Percentiles rank a stretch among this genome's conserved stretches.
Conservation (phyloP, 2,888 invertebrate genomes). For the Agrilus biguttatus region DNA sequence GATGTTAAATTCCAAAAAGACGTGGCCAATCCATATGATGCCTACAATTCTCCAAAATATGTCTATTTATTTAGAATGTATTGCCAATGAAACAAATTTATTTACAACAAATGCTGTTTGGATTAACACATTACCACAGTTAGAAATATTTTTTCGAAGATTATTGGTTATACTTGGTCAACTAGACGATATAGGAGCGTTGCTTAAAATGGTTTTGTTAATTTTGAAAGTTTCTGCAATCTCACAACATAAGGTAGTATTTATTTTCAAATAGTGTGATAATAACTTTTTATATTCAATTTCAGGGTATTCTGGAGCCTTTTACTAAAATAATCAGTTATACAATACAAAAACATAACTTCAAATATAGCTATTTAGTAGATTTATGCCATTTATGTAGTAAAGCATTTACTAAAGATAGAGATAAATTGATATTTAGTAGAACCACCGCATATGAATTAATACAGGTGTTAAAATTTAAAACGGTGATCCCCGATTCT, state of each 20-base stretch:
- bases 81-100: constrained; percentile 68
- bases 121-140: constrained; percentile 67
- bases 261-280: neutral
- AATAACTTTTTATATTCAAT: constrained; percentile 4
- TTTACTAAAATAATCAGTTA: constrained; percentile 90
- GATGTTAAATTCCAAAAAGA: constrained; percentile 64
- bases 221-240: constrained; percentile 76
- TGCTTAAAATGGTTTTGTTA: constrained; percentile 63
- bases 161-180: constrained; percentile 54
- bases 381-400: constrained; percentile 85
- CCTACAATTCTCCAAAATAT: constrained; percentile 78
- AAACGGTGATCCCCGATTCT: constrained; percentile 84
- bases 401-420: constrained; percentile 77
- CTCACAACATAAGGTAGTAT: constrained; percentile 56
- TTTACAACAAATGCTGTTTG: constrained; percentile 56
- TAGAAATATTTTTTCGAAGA: constrained; percentile 76
- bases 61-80: constrained; percentile 82
- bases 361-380: constrained; percentile 65
- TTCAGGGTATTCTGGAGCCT: constrained; percentile 76
- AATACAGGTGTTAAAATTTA: constrained; percentile 90
- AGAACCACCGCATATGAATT: constrained; percentile 87
- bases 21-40: constrained; percentile 52
- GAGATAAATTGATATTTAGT: constrained; percentile 86
- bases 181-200: constrained; percentile 53
- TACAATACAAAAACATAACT: constrained; percentile 75